phyloP scores from a whole-genome alignment of 2,113 vertebrate species.

The Oophaga pumilio region DNA sequence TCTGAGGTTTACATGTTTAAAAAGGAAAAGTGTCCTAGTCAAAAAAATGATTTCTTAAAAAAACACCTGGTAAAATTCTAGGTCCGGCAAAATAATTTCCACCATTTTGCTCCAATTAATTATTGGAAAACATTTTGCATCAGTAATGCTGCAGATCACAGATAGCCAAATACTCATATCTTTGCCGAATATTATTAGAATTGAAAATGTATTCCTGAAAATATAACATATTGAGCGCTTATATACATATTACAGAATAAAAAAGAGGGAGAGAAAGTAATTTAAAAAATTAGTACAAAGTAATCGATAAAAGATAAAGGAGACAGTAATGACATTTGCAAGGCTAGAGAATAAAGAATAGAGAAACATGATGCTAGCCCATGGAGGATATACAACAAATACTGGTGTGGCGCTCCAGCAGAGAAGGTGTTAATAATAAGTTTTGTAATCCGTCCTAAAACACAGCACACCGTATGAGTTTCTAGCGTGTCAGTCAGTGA shows the following conservation, averaged over 20 bases:
- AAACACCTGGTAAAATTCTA: not conserved
- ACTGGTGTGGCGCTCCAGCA: not conserved
- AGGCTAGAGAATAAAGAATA: not conserved
- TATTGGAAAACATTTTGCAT: not conserved
- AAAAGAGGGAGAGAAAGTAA: no score
- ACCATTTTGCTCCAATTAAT: not conserved
- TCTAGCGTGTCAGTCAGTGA: slow-evolving; percentile 91
- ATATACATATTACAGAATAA: no score
- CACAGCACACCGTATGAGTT: slow-evolving; percentile 75
- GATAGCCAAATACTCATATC: not conserved
- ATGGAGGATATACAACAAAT: not conserved
- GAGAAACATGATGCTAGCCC: not conserved
- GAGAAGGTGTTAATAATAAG: slow-evolving; percentile 78
- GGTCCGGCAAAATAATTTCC: not conserved
- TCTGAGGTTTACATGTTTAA: not conserved
- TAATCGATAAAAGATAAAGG: no score
- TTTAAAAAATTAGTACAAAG: no score
- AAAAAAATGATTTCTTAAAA: not conserved
- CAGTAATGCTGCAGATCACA: not conserved
- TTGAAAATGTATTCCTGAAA: no score
- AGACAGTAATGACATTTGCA: not conserved
- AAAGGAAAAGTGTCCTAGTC: not conserved
- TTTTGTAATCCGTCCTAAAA: slow-evolving; percentile 72
- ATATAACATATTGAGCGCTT: no score
- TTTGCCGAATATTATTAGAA: not conserved